Percentiles rank a stretch among this genome's conserved stretches.
Evolutionary conservation across 2,113 vertebrate genomes (phyloP).

Genomic region (Phylloscopus trochilus): DNA sequence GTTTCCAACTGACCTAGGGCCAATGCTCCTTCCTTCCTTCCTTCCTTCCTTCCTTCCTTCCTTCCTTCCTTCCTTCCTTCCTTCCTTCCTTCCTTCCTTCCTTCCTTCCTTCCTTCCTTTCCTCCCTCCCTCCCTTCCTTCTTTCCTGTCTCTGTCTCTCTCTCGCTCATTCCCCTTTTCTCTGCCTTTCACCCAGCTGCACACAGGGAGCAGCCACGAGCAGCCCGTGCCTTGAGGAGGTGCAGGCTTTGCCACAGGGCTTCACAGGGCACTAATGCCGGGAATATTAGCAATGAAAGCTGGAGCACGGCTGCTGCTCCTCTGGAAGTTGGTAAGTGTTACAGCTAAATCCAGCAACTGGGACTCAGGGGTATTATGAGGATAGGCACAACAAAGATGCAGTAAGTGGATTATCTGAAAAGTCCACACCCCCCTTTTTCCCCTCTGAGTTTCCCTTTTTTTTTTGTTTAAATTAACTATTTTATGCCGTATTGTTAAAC

Average conservation of each 20-base stretch:
- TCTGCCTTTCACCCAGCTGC: background rate
- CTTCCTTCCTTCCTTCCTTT: too few relatives aligned
- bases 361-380: slow-evolving; percentile 22
- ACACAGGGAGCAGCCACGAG: background rate
- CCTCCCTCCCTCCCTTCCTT: too few relatives aligned
- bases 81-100: too few relatives aligned
- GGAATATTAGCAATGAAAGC: background rate
- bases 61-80: too few relatives aligned
- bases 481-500: background rate
- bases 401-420: slow-evolving; percentile 48
- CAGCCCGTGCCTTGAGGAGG: background rate
- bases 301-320: background rate
- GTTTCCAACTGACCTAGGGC: background rate
- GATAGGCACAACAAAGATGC: slow-evolving; percentile 47
- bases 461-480: slow-evolving; percentile 33
- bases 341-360: slow-evolving; percentile 17
- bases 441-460: background rate
- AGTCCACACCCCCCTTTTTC: background rate
- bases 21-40: background rate
- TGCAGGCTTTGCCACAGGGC: background rate
- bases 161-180: background rate
- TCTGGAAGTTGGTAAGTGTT: slow-evolving; percentile 29
- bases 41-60: background rate
- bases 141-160: too few relatives aligned
- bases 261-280: background rate